Base-by-base conservation (phyloP, 1,140 invertebrate species). In the Megathymus violae region DNA sequence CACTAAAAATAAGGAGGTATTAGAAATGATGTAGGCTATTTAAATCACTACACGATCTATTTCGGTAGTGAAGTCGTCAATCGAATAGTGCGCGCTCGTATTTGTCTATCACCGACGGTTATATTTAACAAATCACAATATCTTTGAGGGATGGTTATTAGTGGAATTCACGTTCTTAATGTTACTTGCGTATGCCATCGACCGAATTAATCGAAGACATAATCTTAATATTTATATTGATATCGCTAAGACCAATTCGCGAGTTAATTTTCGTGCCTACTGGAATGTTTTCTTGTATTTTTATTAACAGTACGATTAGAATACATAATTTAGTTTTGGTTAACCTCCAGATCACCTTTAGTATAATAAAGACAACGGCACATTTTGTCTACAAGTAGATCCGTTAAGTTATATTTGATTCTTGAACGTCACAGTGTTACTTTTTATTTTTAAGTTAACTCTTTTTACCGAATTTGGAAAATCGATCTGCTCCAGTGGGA, bases 21-120 rank as follows among this genome's bases (percentile, higher is more conserved):
- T 59, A 3, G 27, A 34, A 47, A 50, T 14, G 27, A 6, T 50
- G 14, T n/a, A 15, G 16, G 46, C 54, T 59, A 59, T 59, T 43
- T 46, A 59, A 40, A 59, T 17, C 17, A 59, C 40, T 34, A 59
- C 15, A 17, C 14, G 27, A 10, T 59, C 54, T 59, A 59, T 59
- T 59, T 59, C 41, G 11, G 54, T 47, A 25, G 27, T 25, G n/a
- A 13, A 22, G 51, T 59, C 41, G 46, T 59, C 43, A 59, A 59
- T 59, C 14, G 54, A 59, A 9, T 25, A n/a, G n/a, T 4, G 54
- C 43, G 38, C 43, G 17, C 27, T 16, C 43, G 11, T 36, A 16
- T 22, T 59, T 14, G 54, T 59, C 54, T 46, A 59, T 59, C 47
- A 59, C 54, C 5, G 11, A 59, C 43, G 36, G 41, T 59, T 46